These are phyloP conservation scores for Taeniopygia guttata DNA, from an alignment of 2,797 vertebrate species.

Conservation along the genomic window DNA sequence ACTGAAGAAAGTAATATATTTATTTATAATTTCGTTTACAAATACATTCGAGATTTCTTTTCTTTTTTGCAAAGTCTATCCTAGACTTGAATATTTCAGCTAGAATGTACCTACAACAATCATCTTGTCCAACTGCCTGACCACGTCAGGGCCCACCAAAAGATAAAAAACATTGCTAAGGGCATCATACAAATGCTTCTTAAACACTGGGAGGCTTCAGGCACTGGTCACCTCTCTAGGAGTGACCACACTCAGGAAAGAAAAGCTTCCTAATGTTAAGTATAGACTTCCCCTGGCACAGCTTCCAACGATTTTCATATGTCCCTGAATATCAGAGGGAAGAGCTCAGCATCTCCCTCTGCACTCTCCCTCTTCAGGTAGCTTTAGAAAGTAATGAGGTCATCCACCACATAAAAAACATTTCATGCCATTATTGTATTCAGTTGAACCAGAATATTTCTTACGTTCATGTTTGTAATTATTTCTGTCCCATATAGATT, in stretches of 20 bases:
- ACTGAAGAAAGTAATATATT: not conserved
- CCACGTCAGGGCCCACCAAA: not conserved
- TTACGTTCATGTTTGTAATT: not conserved
- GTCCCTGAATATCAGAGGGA: not conserved
- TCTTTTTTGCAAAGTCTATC: not conserved
- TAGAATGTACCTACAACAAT: not conserved
- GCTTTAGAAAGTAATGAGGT: not conserved
- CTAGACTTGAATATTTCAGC: not conserved
- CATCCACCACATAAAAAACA: not conserved
- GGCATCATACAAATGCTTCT: not conserved
- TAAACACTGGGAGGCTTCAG: not conserved
- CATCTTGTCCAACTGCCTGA: not conserved
- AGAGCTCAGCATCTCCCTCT: not conserved
- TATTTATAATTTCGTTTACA: not conserved
- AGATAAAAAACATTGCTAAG: not conserved
- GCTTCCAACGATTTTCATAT: not conserved
- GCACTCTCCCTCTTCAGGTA: not conserved
- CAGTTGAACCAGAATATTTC: not conserved
- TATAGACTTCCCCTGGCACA: not conserved
- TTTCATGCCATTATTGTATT: not conserved
- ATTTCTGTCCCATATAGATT: not conserved
- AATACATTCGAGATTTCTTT: not conserved
- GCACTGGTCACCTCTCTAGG: not conserved
- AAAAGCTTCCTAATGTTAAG: not conserved
- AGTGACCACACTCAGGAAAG: not conserved